Conservation (phyloP, 1,140 invertebrate genomes). For the Ditylenchus dipsaci region DNA sequence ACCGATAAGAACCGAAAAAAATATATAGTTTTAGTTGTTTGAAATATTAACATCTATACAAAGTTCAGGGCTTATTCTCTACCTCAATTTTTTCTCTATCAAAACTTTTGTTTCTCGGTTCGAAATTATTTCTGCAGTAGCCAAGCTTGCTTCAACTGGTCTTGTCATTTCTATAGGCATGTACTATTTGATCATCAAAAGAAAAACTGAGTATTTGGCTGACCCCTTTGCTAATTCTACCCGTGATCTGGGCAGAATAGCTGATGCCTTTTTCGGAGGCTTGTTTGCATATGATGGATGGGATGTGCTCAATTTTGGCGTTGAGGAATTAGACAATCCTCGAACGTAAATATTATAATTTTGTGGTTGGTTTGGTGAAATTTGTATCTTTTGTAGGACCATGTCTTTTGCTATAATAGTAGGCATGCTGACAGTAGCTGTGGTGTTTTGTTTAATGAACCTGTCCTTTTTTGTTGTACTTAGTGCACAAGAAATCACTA, state of each 20-base stretch:
- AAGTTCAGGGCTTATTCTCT: constrained; percentile 20
- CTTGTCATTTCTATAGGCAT: constrained; percentile 46
- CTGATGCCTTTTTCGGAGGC: constrained; percentile 38
- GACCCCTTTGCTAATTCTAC: constrained; percentile 19
- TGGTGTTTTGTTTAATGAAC: constrained; percentile 39
- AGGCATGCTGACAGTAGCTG: constrained; percentile 38
- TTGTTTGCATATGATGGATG: constrained; percentile 48
- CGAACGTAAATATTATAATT: constrained; percentile 6
- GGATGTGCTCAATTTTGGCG: constrained; percentile 49
- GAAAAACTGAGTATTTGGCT: neutral
- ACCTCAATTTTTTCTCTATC: constrained; percentile 51
- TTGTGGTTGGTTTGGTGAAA: neutral
- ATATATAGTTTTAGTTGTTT: too few relatives aligned
- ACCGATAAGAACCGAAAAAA: too few relatives aligned
- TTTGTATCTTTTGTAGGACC: constrained; percentile 26
- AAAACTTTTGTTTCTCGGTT: constrained; percentile 40
- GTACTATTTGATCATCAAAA: constrained; percentile 37
- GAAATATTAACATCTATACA: too few relatives aligned
- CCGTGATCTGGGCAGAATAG: neutral
- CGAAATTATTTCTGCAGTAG: constrained; percentile 42
- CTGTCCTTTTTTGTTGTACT: constrained; percentile 46
- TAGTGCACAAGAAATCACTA: constrained; percentile 17
- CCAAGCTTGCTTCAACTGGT: constrained; percentile 40
- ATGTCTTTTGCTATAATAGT: constrained; percentile 48
- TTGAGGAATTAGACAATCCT: constrained; percentile 46